phyloP scores from a whole-genome alignment of 2,888 invertebrate genomes.

The Ethmia dodecea region DNA sequence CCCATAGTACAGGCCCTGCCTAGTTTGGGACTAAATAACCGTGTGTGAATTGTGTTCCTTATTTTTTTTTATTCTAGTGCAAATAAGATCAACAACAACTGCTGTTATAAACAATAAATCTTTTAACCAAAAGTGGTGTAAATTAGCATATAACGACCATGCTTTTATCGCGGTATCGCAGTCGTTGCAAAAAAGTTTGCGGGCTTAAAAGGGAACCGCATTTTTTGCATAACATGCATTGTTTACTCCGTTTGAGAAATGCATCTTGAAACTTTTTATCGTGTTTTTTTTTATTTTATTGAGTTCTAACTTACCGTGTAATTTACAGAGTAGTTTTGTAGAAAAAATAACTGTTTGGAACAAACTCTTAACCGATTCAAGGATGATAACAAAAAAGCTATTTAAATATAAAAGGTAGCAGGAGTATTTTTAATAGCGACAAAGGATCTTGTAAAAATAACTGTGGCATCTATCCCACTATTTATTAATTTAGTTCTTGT shows the following conservation, averaged over 20 bases:
- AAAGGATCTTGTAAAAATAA: too few relatives aligned
- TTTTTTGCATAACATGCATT: neutral
- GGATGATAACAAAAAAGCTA: too few relatives aligned
- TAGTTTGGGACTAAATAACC: too few relatives aligned
- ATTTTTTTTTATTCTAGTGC: too few relatives aligned
- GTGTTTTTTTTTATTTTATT: constrained; percentile 24
- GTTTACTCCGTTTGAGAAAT: constrained; percentile 1
- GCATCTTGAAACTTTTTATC: constrained; percentile 5
- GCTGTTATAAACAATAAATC: neutral
- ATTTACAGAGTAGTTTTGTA: constrained; percentile 37
- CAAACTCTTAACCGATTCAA: neutral
- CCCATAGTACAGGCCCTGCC: too few relatives aligned
- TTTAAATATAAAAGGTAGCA: too few relatives aligned
- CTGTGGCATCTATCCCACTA: too few relatives aligned
- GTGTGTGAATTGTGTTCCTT: too few relatives aligned
- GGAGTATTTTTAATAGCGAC: too few relatives aligned
- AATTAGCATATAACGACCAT: constrained; percentile 47
- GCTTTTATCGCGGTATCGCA: constrained; percentile 49
- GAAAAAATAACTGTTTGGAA: neutral
- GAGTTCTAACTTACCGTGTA: constrained; percentile 44
- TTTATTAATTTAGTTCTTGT: too few relatives aligned
- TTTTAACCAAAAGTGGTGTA: constrained; percentile 26
- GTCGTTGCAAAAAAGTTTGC: constrained; percentile 20
- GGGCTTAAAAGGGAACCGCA: neutral
- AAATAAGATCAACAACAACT: too few relatives aligned